Evolutionary conservation across 2,113 vertebrate species (phyloP).

Genomic region (Jaculus jaculus): DNA sequence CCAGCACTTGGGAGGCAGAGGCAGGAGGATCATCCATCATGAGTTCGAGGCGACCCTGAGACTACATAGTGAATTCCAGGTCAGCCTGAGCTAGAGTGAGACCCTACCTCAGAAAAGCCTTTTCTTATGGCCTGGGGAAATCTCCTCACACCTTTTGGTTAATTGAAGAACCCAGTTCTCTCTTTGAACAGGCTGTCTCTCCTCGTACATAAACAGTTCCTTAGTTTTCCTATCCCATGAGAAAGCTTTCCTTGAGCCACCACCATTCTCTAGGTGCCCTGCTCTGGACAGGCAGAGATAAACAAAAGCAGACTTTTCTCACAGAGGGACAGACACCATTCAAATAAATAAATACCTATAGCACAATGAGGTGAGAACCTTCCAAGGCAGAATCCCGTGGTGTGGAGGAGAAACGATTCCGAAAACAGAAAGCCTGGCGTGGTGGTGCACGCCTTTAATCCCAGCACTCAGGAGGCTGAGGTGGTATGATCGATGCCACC

Average conservation of each 20-base stretch:
- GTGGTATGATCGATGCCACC: too few relatives aligned
- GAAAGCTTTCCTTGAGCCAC: not conserved
- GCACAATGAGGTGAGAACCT: not conserved
- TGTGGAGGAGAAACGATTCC: not conserved
- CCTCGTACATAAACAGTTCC: not conserved
- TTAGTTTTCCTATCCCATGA: not conserved
- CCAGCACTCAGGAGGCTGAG: too few relatives aligned
- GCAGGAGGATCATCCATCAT: too few relatives aligned
- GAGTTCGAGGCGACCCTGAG: too few relatives aligned
- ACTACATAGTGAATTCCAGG: too few relatives aligned
- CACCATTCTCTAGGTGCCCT: not conserved
- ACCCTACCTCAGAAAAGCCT: not conserved
- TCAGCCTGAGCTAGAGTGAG: too few relatives aligned
- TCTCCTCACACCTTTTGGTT: not conserved
- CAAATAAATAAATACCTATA: not conserved
- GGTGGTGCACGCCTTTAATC: too few relatives aligned
- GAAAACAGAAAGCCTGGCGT: not conserved
- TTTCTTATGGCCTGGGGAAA: not conserved
- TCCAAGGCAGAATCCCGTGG: not conserved
- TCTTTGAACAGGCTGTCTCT: not conserved
- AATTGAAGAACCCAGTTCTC: not conserved
- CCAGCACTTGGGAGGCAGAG: too few relatives aligned
- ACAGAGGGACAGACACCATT: not conserved
- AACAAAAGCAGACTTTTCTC: slow-evolving; percentile 18
- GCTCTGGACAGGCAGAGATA: not conserved